Base-by-base conservation (phyloP, 2,888 invertebrate species). In the Furcula furcula region DNA sequence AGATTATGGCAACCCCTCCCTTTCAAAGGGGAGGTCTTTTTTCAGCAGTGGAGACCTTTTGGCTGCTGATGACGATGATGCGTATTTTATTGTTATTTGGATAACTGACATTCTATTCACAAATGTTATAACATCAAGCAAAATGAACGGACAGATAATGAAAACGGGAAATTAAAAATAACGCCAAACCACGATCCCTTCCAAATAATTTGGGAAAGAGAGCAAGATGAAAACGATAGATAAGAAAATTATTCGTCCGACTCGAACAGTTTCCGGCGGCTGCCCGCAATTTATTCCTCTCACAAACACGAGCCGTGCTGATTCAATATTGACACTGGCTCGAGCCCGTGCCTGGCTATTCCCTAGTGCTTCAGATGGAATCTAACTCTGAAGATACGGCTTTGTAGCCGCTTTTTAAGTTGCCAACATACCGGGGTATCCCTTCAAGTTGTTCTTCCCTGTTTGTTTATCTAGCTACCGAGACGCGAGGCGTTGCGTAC, bases 301-400 rank as follows among this genome's bases (percentile, higher is more conserved):
- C 81, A 79, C 81, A 83, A 82, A 81, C 80, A 79, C 67, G 69
- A 69, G 62, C 70, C 64, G 67, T 55, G 71, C 76, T 76, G 77
- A 77, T 82, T 80, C 84, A 85, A 85, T 85, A 85, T 85, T 85
- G 83, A 84, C 80, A 75, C 66, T 67, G 62, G 73, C 72, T 67
- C 66, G 65, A 68, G 59, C 51, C 56, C 53, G 60, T 67, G 71
- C 71, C 75, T 73, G 75, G 71, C 64, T 73, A 76, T 75, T 76
- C 76, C 73, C 76, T 54, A 55, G 73, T 55, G 73, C 64, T 74
- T 63, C 54, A 62, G 65, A 65, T 63, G 66, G 63, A 62, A 71
- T 75, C 64, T 66, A 72, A 67, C 65, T 70, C 65, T 55, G 59
- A 63, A 65, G 70, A 73, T 69, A 66, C 64, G 59, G 62, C 64